Evolutionary conservation across 2,113 vertebrate genomes (phyloP).

Genomic region (Rafetus swinhoei): DNA sequence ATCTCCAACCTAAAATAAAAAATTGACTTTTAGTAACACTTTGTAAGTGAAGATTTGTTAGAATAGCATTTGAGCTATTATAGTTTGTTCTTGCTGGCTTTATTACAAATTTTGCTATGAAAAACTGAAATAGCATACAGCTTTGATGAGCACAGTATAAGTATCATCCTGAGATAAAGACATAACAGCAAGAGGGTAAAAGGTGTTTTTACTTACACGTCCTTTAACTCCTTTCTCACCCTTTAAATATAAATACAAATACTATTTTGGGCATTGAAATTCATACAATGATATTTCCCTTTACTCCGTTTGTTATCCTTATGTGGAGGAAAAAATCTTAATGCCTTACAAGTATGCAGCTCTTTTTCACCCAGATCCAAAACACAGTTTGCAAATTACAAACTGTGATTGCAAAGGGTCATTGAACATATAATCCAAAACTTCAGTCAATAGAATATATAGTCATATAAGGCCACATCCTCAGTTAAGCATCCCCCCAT

Average conservation of each 20-base stretch:
- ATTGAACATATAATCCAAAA: background rate
- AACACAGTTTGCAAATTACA: background rate
- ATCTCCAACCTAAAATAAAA: slow-evolving; percentile 75
- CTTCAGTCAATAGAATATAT: background rate
- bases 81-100: slow-evolving; percentile 8
- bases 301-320: background rate
- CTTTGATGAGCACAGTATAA: background rate
- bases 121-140: background rate
- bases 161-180: background rate
- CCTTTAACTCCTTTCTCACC: slow-evolving; percentile 72
- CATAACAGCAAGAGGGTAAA: slow-evolving; percentile 16
- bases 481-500: background rate
- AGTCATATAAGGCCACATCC: background rate
- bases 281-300: background rate
- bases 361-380: background rate
- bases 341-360: background rate
- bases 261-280: slow-evolving; percentile 18
- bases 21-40: background rate
- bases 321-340: background rate
- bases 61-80: background rate
- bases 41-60: background rate
- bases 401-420: slow-evolving; percentile 5
- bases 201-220: slow-evolving; percentile 60
- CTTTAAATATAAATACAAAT: slow-evolving; percentile 58
- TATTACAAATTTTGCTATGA: background rate